Evolutionary conservation across 2,888 invertebrate species (phyloP), one percentile per base, ranked within the genome.

Genomic region (Phyllotreta striolata): DNA sequence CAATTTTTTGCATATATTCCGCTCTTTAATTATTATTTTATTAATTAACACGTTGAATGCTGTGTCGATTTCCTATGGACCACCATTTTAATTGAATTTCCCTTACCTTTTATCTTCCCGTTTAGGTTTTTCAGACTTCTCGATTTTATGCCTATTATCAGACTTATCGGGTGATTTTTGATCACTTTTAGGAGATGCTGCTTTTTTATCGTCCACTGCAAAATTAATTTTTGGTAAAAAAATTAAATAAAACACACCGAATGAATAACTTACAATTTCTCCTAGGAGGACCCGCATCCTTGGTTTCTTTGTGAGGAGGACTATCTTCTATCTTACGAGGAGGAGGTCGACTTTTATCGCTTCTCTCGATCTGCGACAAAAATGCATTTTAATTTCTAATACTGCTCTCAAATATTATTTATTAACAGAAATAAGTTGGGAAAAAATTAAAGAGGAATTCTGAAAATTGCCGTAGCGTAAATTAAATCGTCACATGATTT

Each of bases 61-160:
- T 9, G 49, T 65, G n/a, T n/a, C n/a, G n/a, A n/a, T n/a, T n/a
- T n/a, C n/a, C n/a, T n/a, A n/a, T n/a, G n/a, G n/a, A n/a, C n/a
- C n/a, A n/a, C n/a, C n/a, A n/a, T n/a, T n/a, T 24, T 24, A 24
- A 24, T 4, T 24, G 2, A 24, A 24, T 3, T 24, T 24, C 24
- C n/a, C 63, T 64, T 63, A 76, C 75, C 68, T 73, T 69, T 70
- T 74, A 35, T 76, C 75, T 40, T 76, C 76, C 12, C 70, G 66
- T 67, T 71, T 73, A 41, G 67, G 66, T 62, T 72, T 71, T 10
- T 72, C 69, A 58, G 55, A 63, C 59, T 67, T 74, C 57, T 73
- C 73, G 51, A 55, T 62, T 67, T 66, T 68, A 64, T 68, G 72
- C 65, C 68, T 72, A 52, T 67, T 66, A 40, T 71, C 70, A 52